Percentiles rank a stretch among this genome's conserved stretches.
phyloP scores from a whole-genome alignment of 2,888 invertebrate genomes.

The Perithous albicinctus region DNA sequence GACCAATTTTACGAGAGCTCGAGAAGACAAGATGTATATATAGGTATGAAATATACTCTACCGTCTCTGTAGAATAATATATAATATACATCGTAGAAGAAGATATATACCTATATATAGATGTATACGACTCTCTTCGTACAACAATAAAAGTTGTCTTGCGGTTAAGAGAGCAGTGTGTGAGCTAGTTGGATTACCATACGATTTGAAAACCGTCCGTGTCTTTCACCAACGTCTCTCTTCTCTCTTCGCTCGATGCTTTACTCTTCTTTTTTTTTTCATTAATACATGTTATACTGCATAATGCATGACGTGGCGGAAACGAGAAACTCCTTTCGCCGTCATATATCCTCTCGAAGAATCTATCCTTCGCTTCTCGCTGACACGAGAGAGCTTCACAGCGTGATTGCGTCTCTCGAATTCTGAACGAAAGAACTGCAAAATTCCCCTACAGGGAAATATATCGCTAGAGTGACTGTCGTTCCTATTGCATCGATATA shows the following conservation, averaged over 20 bases:
- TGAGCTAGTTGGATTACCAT: constrained; percentile 49
- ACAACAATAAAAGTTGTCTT: constrained; percentile 40
- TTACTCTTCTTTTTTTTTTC: constrained; percentile 9
- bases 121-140: background rate
- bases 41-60: constrained; percentile 3
- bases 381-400: constrained; percentile 8
- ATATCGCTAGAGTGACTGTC: constrained; percentile 2
- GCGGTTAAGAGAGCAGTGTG: constrained; percentile 24
- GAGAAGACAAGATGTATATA: background rate
- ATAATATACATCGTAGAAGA: background rate
- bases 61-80: background rate
- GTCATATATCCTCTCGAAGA: constrained; percentile 32
- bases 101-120: background rate
- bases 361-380: constrained; percentile 21
- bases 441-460: constrained; percentile 10
- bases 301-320: constrained; percentile 51
- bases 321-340: constrained; percentile 37
- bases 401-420: constrained; percentile 29
- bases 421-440: constrained; percentile 6
- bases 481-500: background rate
- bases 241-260: background rate
- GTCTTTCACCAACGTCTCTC: constrained; percentile 26
- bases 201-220: constrained; percentile 55
- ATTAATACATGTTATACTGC: constrained; percentile 36
- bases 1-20: constrained; percentile 28